These are phyloP conservation scores for Enteromius treurensis DNA, from an alignment of 2,797 vertebrate species.

Conservation along the genomic window DNA sequence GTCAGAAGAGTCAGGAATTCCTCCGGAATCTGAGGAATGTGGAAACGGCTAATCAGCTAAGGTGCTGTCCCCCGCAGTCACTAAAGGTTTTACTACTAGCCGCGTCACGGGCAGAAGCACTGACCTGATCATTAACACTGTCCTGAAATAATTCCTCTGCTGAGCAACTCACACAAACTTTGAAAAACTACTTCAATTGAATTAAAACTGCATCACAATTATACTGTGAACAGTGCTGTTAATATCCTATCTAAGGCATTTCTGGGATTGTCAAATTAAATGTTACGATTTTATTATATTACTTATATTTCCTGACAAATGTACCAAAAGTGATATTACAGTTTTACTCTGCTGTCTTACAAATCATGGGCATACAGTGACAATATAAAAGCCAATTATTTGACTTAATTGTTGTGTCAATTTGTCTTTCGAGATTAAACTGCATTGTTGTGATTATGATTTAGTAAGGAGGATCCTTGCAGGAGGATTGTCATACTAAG, in stretches of 20 bases:
- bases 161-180: neutral
- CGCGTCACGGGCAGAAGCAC: conserved; percentile 8
- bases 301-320: neutral
- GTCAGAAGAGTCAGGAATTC: conserved; percentile 35
- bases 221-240: neutral
- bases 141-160: neutral
- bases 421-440: too few species aligned
- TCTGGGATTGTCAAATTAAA: neutral
- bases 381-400: neutral
- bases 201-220: neutral
- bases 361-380: neutral
- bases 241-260: neutral
- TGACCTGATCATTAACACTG: conserved; percentile 30
- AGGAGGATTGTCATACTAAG: neutral
- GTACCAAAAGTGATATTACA: neutral
- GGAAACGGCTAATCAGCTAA: conserved; percentile 32
- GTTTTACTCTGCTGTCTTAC: neutral
- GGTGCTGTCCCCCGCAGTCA: conserved; percentile 33
- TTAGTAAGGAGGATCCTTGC: neutral
- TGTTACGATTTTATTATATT: neutral
- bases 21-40: conserved; percentile 69
- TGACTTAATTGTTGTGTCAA: neutral
- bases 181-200: neutral
- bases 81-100: conserved; percentile 31
- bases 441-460: neutral